Evolutionary conservation across 2,113 vertebrate species (phyloP).

Genomic region (Oophaga pumilio): DNA sequence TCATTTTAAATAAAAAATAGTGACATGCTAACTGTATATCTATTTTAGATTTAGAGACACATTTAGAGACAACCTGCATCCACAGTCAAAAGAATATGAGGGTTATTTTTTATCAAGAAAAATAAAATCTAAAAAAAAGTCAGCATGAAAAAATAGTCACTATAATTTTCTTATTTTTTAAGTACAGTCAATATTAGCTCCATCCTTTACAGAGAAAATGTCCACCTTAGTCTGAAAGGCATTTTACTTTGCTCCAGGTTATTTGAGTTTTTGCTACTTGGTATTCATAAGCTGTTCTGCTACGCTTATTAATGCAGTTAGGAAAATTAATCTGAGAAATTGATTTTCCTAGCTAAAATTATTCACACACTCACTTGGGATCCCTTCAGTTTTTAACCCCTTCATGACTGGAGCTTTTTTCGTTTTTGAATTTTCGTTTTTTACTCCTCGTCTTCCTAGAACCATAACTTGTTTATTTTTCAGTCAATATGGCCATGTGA

Average conservation of each 20-base stretch:
- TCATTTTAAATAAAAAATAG: too few relatives aligned
- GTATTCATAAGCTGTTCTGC: constrained; percentile 6
- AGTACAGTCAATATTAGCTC: not conserved
- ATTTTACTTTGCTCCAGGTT: not conserved
- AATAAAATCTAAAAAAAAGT: too few relatives aligned
- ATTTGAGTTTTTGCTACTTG: constrained; percentile 6
- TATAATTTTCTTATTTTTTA: not conserved
- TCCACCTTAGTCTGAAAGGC: not conserved
- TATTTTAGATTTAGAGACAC: too few relatives aligned
- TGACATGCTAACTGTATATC: too few relatives aligned
- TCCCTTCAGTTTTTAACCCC: not conserved
- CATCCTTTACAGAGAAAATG: not conserved
- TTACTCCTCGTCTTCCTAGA: too few relatives aligned
- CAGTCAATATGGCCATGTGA: too few relatives aligned
- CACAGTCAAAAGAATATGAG: too few relatives aligned
- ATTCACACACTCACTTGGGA: constrained; percentile 40
- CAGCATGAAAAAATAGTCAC: not conserved
- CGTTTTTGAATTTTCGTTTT: too few relatives aligned
- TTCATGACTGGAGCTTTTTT: too few relatives aligned
- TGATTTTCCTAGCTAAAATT: constrained; percentile 30
- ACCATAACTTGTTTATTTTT: too few relatives aligned
- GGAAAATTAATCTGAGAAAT: constrained; percentile 31
- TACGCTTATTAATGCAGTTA: constrained; percentile 12
- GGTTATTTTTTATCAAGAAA: too few relatives aligned
- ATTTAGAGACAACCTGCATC: too few relatives aligned